Base-by-base conservation (phyloP, 2,888 invertebrate genomes). In the Acronicta leporina region DNA sequence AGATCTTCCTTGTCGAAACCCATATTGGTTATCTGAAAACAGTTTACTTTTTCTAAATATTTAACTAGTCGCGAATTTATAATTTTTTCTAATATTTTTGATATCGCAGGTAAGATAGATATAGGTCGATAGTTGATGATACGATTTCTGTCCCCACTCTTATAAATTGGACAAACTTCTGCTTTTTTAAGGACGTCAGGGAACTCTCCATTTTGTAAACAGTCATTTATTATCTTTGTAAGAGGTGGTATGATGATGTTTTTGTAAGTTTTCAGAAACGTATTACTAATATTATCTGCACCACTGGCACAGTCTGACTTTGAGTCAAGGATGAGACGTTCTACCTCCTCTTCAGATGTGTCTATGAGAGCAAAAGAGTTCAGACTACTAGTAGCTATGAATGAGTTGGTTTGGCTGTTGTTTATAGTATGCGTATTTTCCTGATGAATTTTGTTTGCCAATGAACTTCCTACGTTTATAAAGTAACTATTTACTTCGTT, bases 401-500 rank as follows among this genome's bases (percentile, higher is more conserved):
- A 5, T 48, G 25, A 8, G 8, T 40, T 40, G 20, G 25, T 14
- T n/a, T 41, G 27, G 27, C 27, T n/a, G n/a, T n/a, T 50, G 27
- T 50, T 50, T 27, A 7, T 41, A 15, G 27, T 41, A 41, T 41
- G 49, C 41, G 14, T 30, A 10, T 41, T 41, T 41, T 25, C 4
- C 15, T 50, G 48, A 5, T 41, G 13, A 5, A 41, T 41, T 41
- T 41, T 27, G 11, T 41, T 41, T 41, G 49, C 49, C 14, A 50
- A 7, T 11, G 27, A 50, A 27, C 27, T 50, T 50, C 49, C 49
- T 41, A 50, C 41, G 15, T 50, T 50, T 41, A 30, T 15, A 41
- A 50, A 50, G 49, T 30, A 50, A 15, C 33, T 43, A 33, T 51
- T 51, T 51, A 51, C 50, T 43, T 51, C 33, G 33, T 9, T 51